Base-by-base conservation (phyloP, 1,140 invertebrate species). In the Diorhabda sublineata region DNA sequence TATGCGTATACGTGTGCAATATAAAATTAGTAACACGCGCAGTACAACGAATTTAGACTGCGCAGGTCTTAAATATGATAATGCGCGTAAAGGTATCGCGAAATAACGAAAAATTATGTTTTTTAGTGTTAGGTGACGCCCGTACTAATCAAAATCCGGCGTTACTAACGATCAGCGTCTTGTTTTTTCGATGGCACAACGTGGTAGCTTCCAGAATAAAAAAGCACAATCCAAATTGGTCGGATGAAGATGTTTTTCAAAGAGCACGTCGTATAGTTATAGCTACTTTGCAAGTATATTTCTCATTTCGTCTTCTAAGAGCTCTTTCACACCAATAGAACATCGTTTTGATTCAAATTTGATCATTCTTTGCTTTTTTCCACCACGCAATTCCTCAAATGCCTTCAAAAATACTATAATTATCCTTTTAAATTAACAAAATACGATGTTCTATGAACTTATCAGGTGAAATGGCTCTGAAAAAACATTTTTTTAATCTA, bases 141-240 rank as follows among this genome's bases (percentile, higher is more conserved):
- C 86, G 97, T 72, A 95, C 94, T 6, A 99, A 99, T 82, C 97
- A 99, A 82, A 98, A 99, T 82, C 98, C 98, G 0, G 95, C 94
- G 0, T 82, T 99, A 67, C 83, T 99, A 4, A 91, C 95, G 0
- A 92, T 99, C 72, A 94, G 94, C 3, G 92, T 99, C 59, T 78
- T 99, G 5, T 94, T 98, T 74, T 94, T 96, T 80, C 89, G 96
- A 2, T 99, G 95, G 92, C 98, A 99, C 81, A 99, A 99, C 80
- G 87, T 92, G 0, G 83, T 98, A 2, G 97, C 97, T 0, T 83
- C 83, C 0, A 83, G 90, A 6, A 87, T 98, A 0, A 89, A 93
- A 75, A 82, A 84, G 45, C 82, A 92, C 69, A 88, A 98, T 84
- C 92, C 95, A 0, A 87, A 91, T 61, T 96, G 95, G 95, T 89